Conservation (phyloP, 1,140 invertebrate genomes). For the Cryptotermes secundus region DNA sequence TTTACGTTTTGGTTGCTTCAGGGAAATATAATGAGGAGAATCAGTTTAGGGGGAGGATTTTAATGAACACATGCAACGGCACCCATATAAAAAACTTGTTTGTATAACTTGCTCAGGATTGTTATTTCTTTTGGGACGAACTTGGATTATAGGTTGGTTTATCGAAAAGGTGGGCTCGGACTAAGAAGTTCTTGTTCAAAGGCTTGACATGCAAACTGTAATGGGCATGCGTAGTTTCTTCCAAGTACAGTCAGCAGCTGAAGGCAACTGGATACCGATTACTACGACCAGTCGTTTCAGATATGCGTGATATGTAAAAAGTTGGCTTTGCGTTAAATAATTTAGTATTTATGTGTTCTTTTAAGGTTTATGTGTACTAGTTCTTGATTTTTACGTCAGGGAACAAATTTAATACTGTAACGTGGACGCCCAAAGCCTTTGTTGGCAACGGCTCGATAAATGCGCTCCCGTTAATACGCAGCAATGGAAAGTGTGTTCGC, state of each 20-base stretch:
- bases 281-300: too few relatives aligned
- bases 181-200: conserved; percentile 9
- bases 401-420: too few relatives aligned
- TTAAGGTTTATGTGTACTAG: too few relatives aligned
- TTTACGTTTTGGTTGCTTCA: not conserved
- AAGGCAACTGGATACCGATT: not conserved
- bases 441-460: too few relatives aligned
- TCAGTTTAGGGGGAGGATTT: conserved; percentile 1
- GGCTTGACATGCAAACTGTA: conserved; percentile 16
- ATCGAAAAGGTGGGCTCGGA: conserved; percentile 2
- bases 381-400: too few relatives aligned
- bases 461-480: too few relatives aligned
- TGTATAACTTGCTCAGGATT: conserved; percentile 6
- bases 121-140: conserved; percentile 16
- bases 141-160: conserved; percentile 19
- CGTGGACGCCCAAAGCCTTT: too few relatives aligned
- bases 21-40: not conserved
- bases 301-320: too few relatives aligned
- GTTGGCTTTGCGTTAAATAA: too few relatives aligned
- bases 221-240: conserved; percentile 7
- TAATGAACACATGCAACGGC: conserved; percentile 18
- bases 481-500: too few relatives aligned
- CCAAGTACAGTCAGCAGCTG: not conserved
- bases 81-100: not conserved
- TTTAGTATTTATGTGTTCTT: too few relatives aligned